These are phyloP conservation scores for Nerophis ophidion DNA, from an alignment of 2,113 vertebrate genomes.

Conservation along the genomic window DNA sequence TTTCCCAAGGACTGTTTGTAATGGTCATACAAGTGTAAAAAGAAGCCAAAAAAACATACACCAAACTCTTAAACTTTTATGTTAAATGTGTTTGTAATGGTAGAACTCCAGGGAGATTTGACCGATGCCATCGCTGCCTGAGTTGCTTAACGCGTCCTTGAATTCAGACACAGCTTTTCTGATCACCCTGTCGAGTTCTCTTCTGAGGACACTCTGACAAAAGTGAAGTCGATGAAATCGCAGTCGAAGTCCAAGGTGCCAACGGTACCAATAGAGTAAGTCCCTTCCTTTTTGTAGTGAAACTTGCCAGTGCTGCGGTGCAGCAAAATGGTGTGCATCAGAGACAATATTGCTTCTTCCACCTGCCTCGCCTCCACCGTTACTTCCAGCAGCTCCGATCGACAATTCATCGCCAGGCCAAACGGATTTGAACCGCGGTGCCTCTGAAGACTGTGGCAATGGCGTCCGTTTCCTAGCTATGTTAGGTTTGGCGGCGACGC, in stretches of 20 bases:
- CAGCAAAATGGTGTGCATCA: constrained; percentile 89
- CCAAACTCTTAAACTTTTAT: no score
- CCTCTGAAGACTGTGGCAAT: background rate
- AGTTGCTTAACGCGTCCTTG: constrained; percentile 86
- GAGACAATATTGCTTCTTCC: constrained; percentile 87
- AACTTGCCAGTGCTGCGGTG: constrained; percentile 98
- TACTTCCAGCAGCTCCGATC: constrained; percentile 91
- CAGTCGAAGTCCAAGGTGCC: constrained; percentile 93
- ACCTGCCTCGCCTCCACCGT: constrained; percentile 93
- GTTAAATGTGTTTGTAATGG: constrained; percentile 51
- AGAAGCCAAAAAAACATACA: no score
- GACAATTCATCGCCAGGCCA: constrained; percentile 83
- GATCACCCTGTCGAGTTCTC: constrained; percentile 91
- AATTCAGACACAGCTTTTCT: constrained; percentile 88
- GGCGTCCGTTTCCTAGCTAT: constrained; percentile 9
- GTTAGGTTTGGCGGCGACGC: background rate
- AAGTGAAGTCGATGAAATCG: constrained; percentile 94
- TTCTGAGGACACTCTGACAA: constrained; percentile 87
- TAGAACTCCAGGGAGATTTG: constrained; percentile 97
- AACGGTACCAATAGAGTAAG: constrained; percentile 95
- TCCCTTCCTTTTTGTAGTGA: constrained; percentile 98
- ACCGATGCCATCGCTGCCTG: constrained; percentile 88
- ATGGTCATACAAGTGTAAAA: no score
- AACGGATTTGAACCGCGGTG: constrained; percentile 26
- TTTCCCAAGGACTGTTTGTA: no score